These are phyloP conservation scores for Sphecodes monilicornis DNA, from an alignment of 2,888 invertebrate genomes.

Conservation along the genomic window DNA sequence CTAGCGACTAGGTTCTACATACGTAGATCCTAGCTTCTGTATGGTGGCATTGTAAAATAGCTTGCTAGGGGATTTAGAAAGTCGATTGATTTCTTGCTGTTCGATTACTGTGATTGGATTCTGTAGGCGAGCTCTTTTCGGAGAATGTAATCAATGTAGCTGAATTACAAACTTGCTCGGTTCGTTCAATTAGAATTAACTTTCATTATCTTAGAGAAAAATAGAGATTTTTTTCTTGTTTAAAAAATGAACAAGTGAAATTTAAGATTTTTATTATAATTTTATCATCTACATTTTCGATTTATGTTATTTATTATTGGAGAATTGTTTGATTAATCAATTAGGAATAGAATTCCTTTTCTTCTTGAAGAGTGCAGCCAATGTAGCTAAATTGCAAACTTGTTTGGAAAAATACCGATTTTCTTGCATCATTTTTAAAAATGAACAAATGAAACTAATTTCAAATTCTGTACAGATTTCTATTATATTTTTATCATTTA, in stretches of 20 bases:
- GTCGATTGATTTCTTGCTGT: constrained; percentile 3
- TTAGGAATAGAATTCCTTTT: too few species aligned
- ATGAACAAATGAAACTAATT: too few species aligned
- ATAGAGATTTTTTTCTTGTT: neutral
- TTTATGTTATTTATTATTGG: neutral
- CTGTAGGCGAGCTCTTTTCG: neutral
- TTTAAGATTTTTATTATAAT: too few species aligned
- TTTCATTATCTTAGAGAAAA: neutral
- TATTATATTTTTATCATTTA: neutral
- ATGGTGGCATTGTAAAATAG: neutral
- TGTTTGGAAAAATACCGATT: too few species aligned
- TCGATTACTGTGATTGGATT: neutral
- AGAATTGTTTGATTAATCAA: neutral
- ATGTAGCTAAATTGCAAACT: too few species aligned
- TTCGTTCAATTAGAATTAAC: neutral
- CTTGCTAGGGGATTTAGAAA: neutral
- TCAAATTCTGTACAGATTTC: too few species aligned
- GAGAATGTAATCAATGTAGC: neutral
- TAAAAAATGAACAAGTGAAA: too few species aligned
- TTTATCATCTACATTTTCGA: neutral
- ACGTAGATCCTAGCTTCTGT: neutral
- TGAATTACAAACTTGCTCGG: neutral
- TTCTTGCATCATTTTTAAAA: neutral
- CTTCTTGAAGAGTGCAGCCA: too few species aligned
- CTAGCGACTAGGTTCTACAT: neutral